phyloP scores from a whole-genome alignment of 2,888 invertebrate genomes.

The Cryptus viduatorius region DNA sequence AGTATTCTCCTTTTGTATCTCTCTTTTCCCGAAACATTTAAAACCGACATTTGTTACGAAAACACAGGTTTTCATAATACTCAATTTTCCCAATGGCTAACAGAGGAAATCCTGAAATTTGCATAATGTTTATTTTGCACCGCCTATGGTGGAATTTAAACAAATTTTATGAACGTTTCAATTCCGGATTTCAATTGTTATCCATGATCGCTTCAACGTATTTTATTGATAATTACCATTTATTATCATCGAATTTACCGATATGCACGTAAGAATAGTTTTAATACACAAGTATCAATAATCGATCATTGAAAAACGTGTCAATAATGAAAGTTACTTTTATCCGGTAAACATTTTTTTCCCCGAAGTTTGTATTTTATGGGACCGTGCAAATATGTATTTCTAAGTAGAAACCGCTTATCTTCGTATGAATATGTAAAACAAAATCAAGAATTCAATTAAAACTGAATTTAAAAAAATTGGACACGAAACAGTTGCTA shows the following conservation, averaged over 20 bases:
- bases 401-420: too few relatives aligned
- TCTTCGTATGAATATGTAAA: too few relatives aligned
- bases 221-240: neutral
- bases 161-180: neutral
- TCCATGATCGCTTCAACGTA: neutral
- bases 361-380: too few relatives aligned
- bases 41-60: neutral
- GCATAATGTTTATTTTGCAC: neutral
- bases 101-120: slow-evolving; percentile 6
- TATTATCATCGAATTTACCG: neutral
- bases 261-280: too few relatives aligned
- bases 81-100: neutral
- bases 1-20: neutral
- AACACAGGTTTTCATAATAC: neutral
- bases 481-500: too few relatives aligned
- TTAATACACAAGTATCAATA: too few relatives aligned
- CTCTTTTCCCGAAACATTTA: neutral
- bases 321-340: too few relatives aligned
- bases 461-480: too few relatives aligned
- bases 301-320: too few relatives aligned
- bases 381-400: too few relatives aligned
- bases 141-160: slow-evolving; percentile 1
- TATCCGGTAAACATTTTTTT: too few relatives aligned
- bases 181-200: neutral
- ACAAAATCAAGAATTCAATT: too few relatives aligned